phyloP scores from a whole-genome alignment of 1,140 invertebrate genomes.

The Cherax quadricarinatus region DNA sequence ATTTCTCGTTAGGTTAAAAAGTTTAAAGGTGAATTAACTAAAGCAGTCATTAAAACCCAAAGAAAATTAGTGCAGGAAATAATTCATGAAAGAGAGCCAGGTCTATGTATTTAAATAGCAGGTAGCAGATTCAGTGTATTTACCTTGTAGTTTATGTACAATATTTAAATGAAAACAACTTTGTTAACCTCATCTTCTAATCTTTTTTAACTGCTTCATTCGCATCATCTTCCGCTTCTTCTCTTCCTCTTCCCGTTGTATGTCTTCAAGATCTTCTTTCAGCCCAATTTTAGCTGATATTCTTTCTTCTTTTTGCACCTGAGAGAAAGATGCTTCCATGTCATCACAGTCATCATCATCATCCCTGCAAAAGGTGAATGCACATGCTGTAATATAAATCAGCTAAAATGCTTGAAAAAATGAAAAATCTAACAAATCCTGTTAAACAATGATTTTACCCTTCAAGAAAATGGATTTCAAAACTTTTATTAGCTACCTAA shows the following conservation, averaged over 20 bases:
- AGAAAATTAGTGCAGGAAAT: not conserved
- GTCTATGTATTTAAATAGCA: not conserved
- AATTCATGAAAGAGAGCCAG: too few relatives aligned
- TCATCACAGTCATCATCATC: conserved; percentile 71
- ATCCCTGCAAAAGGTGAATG: conserved; percentile 31
- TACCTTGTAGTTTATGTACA: not conserved
- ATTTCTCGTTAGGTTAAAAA: not conserved
- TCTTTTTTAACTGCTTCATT: conserved; percentile 79
- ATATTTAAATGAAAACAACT: not conserved
- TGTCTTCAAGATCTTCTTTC: conserved; percentile 77
- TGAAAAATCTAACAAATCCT: too few relatives aligned
- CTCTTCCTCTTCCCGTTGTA: conserved; percentile 84
- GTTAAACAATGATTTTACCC: too few relatives aligned
- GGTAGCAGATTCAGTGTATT: not conserved
- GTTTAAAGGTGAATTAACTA: not conserved
- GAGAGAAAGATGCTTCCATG: conserved; percentile 71
- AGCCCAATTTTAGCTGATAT: conserved; percentile 76
- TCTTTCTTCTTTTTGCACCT: conserved; percentile 73
- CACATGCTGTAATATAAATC: too few relatives aligned
- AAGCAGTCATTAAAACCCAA: not conserved
- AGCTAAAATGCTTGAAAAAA: too few relatives aligned
- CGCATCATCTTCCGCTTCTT: conserved; percentile 84
- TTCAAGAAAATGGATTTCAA: too few relatives aligned
- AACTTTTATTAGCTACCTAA: too few relatives aligned
- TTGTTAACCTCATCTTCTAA: conserved; percentile 53